Conservation (phyloP, 2,113 vertebrate species). For the Calidris pugnax region DNA sequence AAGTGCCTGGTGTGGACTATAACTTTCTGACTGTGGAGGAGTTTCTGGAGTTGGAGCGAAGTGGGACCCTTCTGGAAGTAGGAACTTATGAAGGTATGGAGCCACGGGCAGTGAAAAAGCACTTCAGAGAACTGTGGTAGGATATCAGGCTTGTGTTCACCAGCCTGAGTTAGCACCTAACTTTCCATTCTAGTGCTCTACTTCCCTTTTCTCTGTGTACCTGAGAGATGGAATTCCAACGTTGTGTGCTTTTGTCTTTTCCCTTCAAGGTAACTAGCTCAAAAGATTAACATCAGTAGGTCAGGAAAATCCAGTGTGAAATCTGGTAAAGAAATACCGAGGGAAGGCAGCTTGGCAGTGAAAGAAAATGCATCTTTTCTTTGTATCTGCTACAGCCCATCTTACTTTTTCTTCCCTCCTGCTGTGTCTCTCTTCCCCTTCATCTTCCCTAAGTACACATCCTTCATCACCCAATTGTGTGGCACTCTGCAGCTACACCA, state of each 20-base stretch:
- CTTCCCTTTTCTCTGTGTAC: not conserved
- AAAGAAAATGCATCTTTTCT: not conserved
- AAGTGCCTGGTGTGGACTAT: slow-evolving; percentile 96
- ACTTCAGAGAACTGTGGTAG: accelerated
- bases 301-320: not conserved
- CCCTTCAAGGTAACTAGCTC: not conserved
- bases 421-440: not conserved
- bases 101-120: not conserved
- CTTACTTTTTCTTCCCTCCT: not conserved
- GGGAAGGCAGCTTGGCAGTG: not conserved
- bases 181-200: not conserved
- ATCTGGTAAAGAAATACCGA: not conserved
- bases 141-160: not conserved
- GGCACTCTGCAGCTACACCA: not conserved
- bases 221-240: not conserved
- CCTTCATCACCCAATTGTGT: not conserved
- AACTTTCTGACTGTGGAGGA: slow-evolving; percentile 94
- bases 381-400: not conserved
- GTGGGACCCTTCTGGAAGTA: slow-evolving; percentile 93
- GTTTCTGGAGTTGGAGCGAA: slow-evolving; percentile 91
- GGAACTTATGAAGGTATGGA: slow-evolving; percentile 95
- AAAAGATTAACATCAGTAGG: not conserved
- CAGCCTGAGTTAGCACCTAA: not conserved
- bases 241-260: not conserved
- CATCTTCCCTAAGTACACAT: not conserved